These are phyloP conservation scores for Rhabditophanes sp. DNA, from an alignment of 2,888 invertebrate genomes.

Conservation along the genomic window DNA sequence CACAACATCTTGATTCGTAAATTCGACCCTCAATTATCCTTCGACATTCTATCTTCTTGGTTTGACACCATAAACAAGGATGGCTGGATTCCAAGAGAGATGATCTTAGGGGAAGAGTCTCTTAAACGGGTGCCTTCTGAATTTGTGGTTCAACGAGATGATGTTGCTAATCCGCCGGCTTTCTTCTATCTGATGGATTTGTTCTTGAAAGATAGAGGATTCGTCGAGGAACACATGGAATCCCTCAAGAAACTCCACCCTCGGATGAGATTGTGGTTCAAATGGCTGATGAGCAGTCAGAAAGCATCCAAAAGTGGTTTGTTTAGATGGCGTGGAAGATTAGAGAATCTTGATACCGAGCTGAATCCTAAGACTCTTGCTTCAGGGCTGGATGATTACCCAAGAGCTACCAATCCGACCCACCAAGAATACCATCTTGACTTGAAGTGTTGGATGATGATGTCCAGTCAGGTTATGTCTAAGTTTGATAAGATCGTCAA, in stretches of 20 bases:
- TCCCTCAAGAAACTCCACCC: constrained; percentile 52
- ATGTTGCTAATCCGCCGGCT: constrained; percentile 92
- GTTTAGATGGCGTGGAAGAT: constrained; percentile 83
- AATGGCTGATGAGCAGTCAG: constrained; percentile 86
- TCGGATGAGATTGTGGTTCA: constrained; percentile 69
- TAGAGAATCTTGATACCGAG: constrained; percentile 60
- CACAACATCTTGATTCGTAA: constrained; percentile 68
- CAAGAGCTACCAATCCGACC: constrained; percentile 85
- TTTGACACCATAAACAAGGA: constrained; percentile 86
- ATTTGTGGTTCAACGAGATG: constrained; percentile 80
- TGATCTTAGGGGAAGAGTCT: constrained; percentile 49
- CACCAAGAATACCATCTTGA: constrained; percentile 75
- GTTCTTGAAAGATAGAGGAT: constrained; percentile 45
- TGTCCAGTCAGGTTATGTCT: constrained; percentile 53
- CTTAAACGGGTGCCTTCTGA: constrained; percentile 64
- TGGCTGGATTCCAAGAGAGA: constrained; percentile 97
- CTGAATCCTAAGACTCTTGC: constrained; percentile 91
- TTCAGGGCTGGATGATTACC: constrained; percentile 87
- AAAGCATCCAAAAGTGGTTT: constrained; percentile 54
- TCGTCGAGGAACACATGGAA: constrained; percentile 46
- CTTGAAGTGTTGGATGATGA: constrained; percentile 85
- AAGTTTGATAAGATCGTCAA: too few relatives aligned
- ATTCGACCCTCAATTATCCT: constrained; percentile 47
- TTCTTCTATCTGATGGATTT: constrained; percentile 65
- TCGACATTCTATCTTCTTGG: constrained; percentile 79